phyloP scores from a whole-genome alignment of 2,113 vertebrate genomes.

The Castor canadensis region DNA sequence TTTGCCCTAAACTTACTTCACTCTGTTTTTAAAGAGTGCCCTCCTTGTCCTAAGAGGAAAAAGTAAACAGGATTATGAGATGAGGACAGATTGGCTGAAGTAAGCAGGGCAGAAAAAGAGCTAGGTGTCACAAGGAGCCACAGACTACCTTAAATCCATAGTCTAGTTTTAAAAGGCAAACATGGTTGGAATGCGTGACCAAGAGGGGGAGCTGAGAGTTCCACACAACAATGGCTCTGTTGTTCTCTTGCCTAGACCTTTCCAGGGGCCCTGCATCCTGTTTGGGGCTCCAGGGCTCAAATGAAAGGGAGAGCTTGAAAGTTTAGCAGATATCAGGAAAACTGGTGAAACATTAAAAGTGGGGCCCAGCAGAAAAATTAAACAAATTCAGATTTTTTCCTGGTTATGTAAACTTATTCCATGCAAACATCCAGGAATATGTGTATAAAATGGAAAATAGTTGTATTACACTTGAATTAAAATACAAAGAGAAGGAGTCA shows the following conservation, averaged over 20 bases:
- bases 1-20: conserved; percentile 46
- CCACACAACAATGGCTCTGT: conserved; percentile 38
- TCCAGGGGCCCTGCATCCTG: conserved; percentile 44
- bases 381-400: not conserved
- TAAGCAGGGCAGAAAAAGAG: conserved; percentile 41
- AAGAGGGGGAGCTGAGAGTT: not conserved
- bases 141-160: conserved; percentile 39
- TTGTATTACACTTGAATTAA: not conserved
- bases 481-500: not conserved
- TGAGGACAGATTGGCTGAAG: conserved; percentile 24
- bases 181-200: not conserved
- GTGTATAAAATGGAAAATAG: not conserved
- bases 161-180: conserved; percentile 47
- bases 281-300: not conserved
- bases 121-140: conserved; percentile 24
- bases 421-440: not conserved
- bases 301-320: not conserved
- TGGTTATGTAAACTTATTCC: not conserved
- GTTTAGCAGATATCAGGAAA: not conserved
- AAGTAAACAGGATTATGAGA: conserved; percentile 43
- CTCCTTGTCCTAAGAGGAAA: conserved; percentile 59
- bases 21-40: conserved; percentile 49
- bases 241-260: conserved; percentile 41
- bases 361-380: not conserved
- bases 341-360: not conserved